Evolutionary conservation across 2,888 invertebrate genomes (phyloP).

Genomic region (Drosophila algonquin): DNA sequence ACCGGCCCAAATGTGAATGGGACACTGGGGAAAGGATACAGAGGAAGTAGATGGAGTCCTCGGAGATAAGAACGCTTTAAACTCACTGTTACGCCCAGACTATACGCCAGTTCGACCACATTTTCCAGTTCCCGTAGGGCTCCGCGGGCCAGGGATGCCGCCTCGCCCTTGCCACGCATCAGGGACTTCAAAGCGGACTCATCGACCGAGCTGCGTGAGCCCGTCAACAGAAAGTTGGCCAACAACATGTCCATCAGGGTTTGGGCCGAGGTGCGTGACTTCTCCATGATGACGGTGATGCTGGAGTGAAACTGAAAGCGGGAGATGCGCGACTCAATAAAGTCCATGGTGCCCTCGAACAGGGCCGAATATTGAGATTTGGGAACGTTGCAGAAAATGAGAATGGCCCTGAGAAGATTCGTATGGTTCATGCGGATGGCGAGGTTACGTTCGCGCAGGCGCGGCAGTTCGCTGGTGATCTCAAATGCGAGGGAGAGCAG

Average conservation of each 20-base stretch:
- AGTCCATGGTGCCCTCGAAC: slow-evolving; percentile 80
- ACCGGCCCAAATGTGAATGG: slow-evolving; percentile 84
- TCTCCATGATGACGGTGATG: slow-evolving; percentile 88
- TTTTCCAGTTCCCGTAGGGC: slow-evolving; percentile 90
- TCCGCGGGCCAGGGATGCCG: slow-evolving; percentile 87
- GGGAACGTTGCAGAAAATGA: slow-evolving; percentile 92
- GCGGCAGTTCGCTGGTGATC: slow-evolving; percentile 88
- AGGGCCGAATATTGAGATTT: slow-evolving; percentile 86
- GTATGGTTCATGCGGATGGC: slow-evolving; percentile 92
- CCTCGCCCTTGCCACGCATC: slow-evolving; percentile 89
- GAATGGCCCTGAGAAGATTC: slow-evolving; percentile 89
- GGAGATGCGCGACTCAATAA: slow-evolving; percentile 86
- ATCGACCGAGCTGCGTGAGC: slow-evolving; percentile 78
- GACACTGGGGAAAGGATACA: slow-evolving; percentile 84
- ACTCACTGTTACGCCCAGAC: slow-evolving; percentile 90
- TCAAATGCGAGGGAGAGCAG: slow-evolving; percentile 91
- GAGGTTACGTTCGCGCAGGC: slow-evolving; percentile 87
- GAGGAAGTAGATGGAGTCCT: no score
- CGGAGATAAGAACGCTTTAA: not conserved
- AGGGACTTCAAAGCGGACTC: slow-evolving; percentile 85
- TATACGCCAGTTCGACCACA: slow-evolving; percentile 88
- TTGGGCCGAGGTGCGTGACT: slow-evolving; percentile 82
- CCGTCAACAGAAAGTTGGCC: slow-evolving; percentile 79
- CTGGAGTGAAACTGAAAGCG: slow-evolving; percentile 89
- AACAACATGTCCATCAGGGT: slow-evolving; percentile 81